Base-by-base conservation (phyloP, 2,113 vertebrate genomes). In the Excalfactoria chinensis region DNA sequence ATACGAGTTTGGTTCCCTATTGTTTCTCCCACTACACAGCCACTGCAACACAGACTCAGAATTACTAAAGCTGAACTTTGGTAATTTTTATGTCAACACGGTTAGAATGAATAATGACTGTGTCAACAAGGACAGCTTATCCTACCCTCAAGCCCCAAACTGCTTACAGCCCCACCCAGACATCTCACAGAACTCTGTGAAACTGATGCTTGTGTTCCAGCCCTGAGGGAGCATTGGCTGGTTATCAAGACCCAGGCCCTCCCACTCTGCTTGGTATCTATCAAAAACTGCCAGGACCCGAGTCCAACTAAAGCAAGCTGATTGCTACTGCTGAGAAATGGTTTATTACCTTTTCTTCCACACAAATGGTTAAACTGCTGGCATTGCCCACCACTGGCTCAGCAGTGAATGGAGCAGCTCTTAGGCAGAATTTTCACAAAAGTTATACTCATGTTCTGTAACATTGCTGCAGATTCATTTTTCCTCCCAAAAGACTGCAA, bases 151-250 rank as follows among this genome's bases (percentile, higher is more conserved):
- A 37, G 37, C 9, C 11, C 48, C n/a, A 62, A 41, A 56, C 28
- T 30, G 3, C 19, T 48, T 49, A 14, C 25, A 58, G 16, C n/a
- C 69, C 58, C 46, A 80, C 41, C 35, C 35, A 68, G 43, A 32
- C 30, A 34, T 53, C 25, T 68, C 64, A 32, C 43, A 43, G 43
- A 84, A 49, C 30, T 66, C 68, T 51, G 12, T 20, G 37, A 80
- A 87, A 40, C 18, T 22, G 18, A 53, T 68, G 44, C 76, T 84
- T 46, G 30, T 41, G n/a, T 5, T 67, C 41, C 16, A 41, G 20
- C 8, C 53, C 6, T n/a, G 41, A 37, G 46, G 12, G n/a, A 51
- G 1, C 3, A 0, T 35, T 76, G 83, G 59, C 58, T 1, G 1
- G 35, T 58, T 64, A 55, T 80, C 46, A 80, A 62, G 69, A 59